Conservation (phyloP, 37 sponge, comb jelly and placozoan genomes). For the Spongilla lacustris region DNA sequence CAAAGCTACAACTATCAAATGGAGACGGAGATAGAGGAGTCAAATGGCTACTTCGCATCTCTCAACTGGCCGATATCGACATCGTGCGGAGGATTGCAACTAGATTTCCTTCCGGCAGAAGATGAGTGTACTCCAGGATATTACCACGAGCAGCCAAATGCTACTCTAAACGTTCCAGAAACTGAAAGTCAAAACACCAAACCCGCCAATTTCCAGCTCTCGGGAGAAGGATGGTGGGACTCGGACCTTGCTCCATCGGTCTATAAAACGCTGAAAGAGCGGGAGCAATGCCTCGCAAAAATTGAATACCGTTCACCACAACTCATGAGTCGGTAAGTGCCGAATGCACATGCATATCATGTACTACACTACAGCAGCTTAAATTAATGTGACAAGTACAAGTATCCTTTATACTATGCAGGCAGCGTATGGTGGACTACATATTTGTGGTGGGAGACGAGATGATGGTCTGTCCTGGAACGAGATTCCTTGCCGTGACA, state of each 20-base stretch:
- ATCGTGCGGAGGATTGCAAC: not conserved
- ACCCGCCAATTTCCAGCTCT: not conserved
- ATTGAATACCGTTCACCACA: not conserved
- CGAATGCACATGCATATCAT: too few relatives aligned
- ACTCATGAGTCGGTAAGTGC: not conserved
- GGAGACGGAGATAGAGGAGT: not conserved
- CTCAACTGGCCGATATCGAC: too few relatives aligned
- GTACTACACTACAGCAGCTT: too few relatives aligned
- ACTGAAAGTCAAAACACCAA: not conserved
- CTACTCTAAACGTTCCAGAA: not conserved
- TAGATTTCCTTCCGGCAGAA: not conserved
- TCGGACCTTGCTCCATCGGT: not conserved
- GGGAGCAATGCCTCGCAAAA: not conserved
- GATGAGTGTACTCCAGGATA: not conserved
- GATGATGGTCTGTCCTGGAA: constrained; percentile 51
- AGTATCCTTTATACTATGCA: too few relatives aligned
- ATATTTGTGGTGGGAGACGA: constrained; percentile 49
- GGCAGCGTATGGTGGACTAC: constrained; percentile 72
- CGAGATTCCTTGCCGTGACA: constrained; percentile 67
- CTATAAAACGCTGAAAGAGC: not conserved
- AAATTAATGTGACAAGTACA: too few relatives aligned
- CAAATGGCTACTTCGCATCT: not conserved
- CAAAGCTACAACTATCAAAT: constrained; percentile 13
- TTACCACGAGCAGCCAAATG: not conserved
- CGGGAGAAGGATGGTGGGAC: not conserved